Base-by-base conservation (phyloP, 64 coral and sea anemone species). In the Porites lutea region DNA sequence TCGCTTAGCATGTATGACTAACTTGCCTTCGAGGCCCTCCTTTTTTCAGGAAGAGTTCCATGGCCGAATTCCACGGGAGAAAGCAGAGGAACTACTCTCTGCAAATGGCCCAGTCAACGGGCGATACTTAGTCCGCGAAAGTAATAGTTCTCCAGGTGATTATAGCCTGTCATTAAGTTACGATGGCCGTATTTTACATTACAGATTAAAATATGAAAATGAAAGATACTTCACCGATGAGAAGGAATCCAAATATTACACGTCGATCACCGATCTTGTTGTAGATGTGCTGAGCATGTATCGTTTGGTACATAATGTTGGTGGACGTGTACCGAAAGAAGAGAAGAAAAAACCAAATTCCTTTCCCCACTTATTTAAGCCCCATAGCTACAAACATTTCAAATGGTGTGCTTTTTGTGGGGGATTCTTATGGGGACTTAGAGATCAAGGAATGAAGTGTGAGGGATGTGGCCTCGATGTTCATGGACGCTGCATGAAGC, bases 371-470 rank as follows among this genome's bases (percentile, higher is more conserved):
- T 78, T 61, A 68, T 99, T 99, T 58, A 89, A 93, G 54, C 72
- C 90, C 50, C 88, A 99, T 61, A 77, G 93, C 49, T 99, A 99
- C 77, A 99, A 96, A 67, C 88, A 99, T 85, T 95, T 95, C 9
- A 99, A 99, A 89, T 99, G 97, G 97, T 99, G 97, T 81, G 88
- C 93, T 3, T 90, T 96, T 76, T 99, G 97, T 94, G 83, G 94
- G 7, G 46, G 53, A 18, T 99, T 99, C 50, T 96, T 99, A 89
- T 99, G 97, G 97, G 97, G 97, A 58, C 59, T 99, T 18, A 99
- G 90, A 77, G 91, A 87, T 53, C 97, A 99, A 75, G 97, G 97
- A 0, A 96, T 96, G 92, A 96, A 87, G 65, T 99, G 97, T 66
- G 89, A 78, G 20, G 92, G 82, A 65, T 99, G 97, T 92, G 94